Conservation (phyloP, 2,888 invertebrate species). For the Diplolepis rosae region DNA sequence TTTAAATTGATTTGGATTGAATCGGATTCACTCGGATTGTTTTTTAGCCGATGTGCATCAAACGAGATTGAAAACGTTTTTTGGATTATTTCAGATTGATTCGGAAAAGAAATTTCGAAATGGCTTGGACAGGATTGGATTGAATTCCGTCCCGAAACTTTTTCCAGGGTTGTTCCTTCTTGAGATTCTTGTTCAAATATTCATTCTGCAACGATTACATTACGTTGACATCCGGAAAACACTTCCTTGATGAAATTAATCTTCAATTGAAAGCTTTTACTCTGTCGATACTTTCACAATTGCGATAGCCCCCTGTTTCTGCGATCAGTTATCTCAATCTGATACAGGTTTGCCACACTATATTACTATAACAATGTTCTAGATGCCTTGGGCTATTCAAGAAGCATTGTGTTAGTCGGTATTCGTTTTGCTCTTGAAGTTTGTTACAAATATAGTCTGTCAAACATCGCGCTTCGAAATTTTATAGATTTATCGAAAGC, state of each 20-base stretch:
- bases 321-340: conserved; percentile 55
- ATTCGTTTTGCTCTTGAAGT: conserved; percentile 36
- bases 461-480: conserved; percentile 56
- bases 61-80: too few relatives aligned
- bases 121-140: too few relatives aligned
- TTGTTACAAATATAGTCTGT: conserved; percentile 43
- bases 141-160: too few relatives aligned
- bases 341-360: conserved; percentile 58
- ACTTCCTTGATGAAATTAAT: conserved; percentile 62
- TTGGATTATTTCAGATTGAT: too few relatives aligned
- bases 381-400: conserved; percentile 55
- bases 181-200: too few relatives aligned
- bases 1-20: too few relatives aligned
- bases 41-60: too few relatives aligned
- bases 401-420: conserved; percentile 45
- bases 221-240: neutral
- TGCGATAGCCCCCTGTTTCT: too few relatives aligned
- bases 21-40: too few relatives aligned
- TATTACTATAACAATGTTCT: conserved; percentile 58
- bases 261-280: conserved; percentile 57
- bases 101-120: too few relatives aligned
- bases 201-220: too few relatives aligned
- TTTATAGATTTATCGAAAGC: conserved; percentile 57
- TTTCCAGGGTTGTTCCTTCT: too few relatives aligned
- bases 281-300: conserved; percentile 62